These are phyloP conservation scores for Daboia siamensis DNA, from an alignment of 2,113 vertebrate genomes.

Conservation along the genomic window DNA sequence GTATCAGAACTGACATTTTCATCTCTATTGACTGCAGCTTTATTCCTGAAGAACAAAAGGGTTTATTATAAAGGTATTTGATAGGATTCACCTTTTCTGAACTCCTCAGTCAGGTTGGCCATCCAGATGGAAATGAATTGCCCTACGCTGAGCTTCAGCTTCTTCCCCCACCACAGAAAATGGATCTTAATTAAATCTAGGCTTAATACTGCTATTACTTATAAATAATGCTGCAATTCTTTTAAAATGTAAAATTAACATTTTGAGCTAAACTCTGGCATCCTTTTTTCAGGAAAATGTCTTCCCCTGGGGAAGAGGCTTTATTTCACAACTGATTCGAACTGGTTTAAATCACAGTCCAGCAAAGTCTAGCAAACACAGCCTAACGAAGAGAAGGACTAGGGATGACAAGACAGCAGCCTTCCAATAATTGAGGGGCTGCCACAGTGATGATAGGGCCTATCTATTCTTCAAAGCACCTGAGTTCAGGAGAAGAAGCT, in stretches of 20 bases:
- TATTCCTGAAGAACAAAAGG: slow-evolving; percentile 7
- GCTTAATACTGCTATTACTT: neutral
- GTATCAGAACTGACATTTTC: slow-evolving; percentile 7
- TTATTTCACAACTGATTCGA: neutral
- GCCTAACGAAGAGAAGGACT: too few relatives aligned
- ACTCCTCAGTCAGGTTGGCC: neutral
- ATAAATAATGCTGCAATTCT: neutral
- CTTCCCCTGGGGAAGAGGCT: neutral
- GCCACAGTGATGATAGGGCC: too few relatives aligned
- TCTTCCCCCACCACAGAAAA: neutral
- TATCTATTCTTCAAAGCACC: too few relatives aligned
- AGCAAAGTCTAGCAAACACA: too few relatives aligned
- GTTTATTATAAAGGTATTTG: neutral
- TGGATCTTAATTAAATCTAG: neutral
- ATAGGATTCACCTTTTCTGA: neutral
- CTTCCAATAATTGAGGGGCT: too few relatives aligned
- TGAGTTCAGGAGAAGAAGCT: too few relatives aligned
- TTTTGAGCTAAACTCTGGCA: neutral
- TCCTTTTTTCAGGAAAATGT: neutral
- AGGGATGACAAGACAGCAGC: too few relatives aligned
- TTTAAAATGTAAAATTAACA: neutral
- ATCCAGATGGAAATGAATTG: neutral
- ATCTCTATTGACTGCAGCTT: neutral
- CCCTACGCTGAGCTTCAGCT: neutral
- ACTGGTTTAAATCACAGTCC: neutral